phyloP scores from a whole-genome alignment of 2,888 invertebrate genomes.

The Ormyrus thymus region DNA sequence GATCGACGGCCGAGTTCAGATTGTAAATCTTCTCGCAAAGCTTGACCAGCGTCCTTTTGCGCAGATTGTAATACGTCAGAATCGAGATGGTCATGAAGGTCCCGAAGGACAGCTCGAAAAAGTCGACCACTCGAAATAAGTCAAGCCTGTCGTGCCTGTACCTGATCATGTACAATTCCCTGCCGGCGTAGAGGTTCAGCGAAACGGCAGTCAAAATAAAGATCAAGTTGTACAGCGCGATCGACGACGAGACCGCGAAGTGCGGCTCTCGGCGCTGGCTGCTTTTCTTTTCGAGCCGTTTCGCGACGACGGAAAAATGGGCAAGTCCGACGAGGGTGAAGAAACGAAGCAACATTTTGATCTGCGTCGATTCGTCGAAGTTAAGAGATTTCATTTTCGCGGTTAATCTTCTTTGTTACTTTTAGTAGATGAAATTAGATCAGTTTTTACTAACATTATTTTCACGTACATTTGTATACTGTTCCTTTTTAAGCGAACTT shows the following conservation, averaged over 20 bases:
- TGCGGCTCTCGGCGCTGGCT: neutral
- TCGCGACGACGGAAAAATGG: neutral
- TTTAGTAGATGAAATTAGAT: no score
- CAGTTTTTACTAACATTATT: no score
- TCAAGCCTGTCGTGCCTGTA: neutral
- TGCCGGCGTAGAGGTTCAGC: neutral
- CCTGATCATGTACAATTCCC: neutral
- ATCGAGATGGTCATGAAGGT: neutral
- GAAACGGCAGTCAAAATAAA: neutral
- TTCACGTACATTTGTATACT: no score
- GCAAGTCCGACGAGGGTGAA: conserved; percentile 35
- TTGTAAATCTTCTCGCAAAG: conserved; percentile 14
- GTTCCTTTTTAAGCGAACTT: no score
- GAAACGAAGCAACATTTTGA: conserved; percentile 29
- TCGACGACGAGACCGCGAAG: neutral
- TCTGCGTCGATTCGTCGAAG: neutral
- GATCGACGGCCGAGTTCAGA: neutral
- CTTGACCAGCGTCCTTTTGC: neutral
- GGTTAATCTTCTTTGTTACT: no score
- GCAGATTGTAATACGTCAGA: neutral
- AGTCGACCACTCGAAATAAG: conserved; percentile 29
- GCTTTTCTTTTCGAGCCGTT: neutral
- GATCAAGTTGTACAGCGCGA: conserved; percentile 8
- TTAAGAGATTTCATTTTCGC: neutral
- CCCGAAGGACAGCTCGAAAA: conserved; percentile 13